phyloP scores from a whole-genome alignment of 2,797 vertebrate genomes.

The Melopsittacus undulatus region DNA sequence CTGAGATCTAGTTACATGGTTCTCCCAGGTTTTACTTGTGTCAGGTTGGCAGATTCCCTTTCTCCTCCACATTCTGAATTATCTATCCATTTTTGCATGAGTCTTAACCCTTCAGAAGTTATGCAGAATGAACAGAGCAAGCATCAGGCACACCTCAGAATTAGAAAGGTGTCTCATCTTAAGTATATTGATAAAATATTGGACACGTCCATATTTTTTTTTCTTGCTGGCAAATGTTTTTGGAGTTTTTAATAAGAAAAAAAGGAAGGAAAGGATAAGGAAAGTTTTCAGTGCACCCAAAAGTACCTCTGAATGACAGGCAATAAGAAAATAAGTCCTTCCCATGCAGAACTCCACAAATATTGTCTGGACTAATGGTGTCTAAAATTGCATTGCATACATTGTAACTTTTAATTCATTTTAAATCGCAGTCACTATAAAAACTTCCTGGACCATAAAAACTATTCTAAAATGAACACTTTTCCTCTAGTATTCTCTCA shows the following conservation, averaged over 20 bases:
- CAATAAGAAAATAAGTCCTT: slow-evolving; percentile 23
- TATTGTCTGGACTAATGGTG: slow-evolving; percentile 31
- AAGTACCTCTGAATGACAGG: slow-evolving; percentile 21
- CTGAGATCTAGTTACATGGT: not conserved
- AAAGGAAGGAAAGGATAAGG: not conserved
- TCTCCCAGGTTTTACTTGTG: not conserved
- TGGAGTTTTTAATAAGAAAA: not conserved
- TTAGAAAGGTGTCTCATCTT: not conserved
- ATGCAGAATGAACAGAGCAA: not conserved
- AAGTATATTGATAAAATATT: not conserved
- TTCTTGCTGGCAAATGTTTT: not conserved
- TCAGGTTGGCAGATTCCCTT: not conserved
- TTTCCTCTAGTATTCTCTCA: not conserved
- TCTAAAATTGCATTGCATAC: slow-evolving; percentile 44
- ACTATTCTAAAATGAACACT: not conserved
- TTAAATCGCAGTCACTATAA: slow-evolving; percentile 24
- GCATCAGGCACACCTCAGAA: not conserved
- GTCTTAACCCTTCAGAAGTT: not conserved
- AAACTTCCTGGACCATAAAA: slow-evolving; percentile 19
- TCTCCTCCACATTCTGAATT: not conserved
- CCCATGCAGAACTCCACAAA: slow-evolving; percentile 33
- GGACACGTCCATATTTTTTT: not conserved
- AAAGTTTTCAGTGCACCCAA: not conserved
- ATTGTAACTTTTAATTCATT: slow-evolving; percentile 43
- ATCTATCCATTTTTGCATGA: not conserved